Conservation (phyloP, 2,888 invertebrate species). For the Panopea generosa region DNA sequence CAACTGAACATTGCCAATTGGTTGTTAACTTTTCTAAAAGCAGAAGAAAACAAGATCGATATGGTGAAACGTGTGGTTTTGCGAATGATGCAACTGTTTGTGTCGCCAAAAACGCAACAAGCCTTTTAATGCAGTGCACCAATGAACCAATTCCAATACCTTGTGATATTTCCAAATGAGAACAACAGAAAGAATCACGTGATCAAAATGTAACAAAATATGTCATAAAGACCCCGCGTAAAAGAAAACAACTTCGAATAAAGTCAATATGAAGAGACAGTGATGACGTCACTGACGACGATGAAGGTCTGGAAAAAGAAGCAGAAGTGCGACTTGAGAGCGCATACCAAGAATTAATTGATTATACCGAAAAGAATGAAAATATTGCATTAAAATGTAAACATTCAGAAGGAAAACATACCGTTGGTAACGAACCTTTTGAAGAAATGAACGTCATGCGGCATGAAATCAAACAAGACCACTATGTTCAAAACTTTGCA, state of each 20-base stretch:
- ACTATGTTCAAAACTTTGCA: conserved; percentile 31
- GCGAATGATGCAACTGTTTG: too few relatives aligned
- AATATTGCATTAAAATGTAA: neutral
- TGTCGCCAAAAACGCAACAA: too few relatives aligned
- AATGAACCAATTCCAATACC: too few relatives aligned
- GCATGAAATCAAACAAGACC: conserved; percentile 23
- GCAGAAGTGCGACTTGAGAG: neutral
- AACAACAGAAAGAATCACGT: too few relatives aligned
- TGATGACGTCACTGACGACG: neutral
- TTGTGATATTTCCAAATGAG: too few relatives aligned
- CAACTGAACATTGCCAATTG: too few relatives aligned
- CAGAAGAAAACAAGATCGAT: too few relatives aligned
- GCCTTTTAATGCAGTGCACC: too few relatives aligned
- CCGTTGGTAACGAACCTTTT: neutral
- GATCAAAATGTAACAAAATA: too few relatives aligned
- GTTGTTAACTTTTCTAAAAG: too few relatives aligned
- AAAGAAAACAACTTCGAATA: conserved; percentile 5
- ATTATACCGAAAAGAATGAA: neutral
- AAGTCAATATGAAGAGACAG: neutral
- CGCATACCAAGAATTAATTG: neutral
- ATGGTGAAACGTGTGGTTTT: too few relatives aligned
- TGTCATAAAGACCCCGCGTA: neutral
- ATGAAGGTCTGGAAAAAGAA: neutral
- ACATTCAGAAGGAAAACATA: too few relatives aligned
- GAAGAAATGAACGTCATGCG: neutral